Evolutionary conservation across 1,140 invertebrate genomes (phyloP).

Genomic region (Monomorium pharaonis): DNA sequence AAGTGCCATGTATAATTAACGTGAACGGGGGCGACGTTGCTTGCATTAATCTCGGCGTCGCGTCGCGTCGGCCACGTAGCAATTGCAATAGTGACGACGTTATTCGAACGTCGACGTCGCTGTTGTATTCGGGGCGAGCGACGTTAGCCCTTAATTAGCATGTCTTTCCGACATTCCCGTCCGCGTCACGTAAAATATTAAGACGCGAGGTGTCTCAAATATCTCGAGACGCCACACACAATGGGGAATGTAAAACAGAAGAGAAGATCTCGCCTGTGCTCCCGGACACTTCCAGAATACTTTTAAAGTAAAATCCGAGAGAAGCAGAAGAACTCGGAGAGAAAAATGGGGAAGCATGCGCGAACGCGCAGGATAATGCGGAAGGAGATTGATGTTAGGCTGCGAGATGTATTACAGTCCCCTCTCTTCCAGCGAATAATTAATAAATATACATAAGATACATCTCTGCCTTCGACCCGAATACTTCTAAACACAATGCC

Average conservation of each 20-base stretch:
- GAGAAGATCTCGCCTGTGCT: not conserved
- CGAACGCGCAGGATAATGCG: not conserved
- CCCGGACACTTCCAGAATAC: not conserved
- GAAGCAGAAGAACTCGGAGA: not conserved
- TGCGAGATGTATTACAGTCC: not conserved
- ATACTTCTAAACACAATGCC: not conserved
- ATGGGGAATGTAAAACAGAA: not conserved
- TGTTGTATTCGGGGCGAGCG: not conserved
- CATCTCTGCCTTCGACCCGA: not conserved
- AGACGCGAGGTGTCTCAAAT: slow-evolving; percentile 28
- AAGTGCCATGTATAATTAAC: slow-evolving; percentile 30
- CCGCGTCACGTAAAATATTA: slow-evolving; percentile 53
- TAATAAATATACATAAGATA: not conserved
- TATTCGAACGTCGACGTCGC: slow-evolving; percentile 14
- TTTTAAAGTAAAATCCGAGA: slow-evolving; percentile 33
- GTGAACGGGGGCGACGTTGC: not conserved
- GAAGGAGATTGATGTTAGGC: not conserved
- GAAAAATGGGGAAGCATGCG: not conserved
- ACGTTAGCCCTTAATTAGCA: slow-evolving; percentile 36
- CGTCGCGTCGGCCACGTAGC: not conserved
- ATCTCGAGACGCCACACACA: not conserved
- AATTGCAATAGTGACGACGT: not conserved
- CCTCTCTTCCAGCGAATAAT: not conserved
- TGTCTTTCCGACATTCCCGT: slow-evolving; percentile 1
- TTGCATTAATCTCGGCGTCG: slow-evolving; percentile 34